A percentile compares a stretch with the other conserved stretches of the same genome.
Conservation (phyloP, 2,113 vertebrate genomes). For the Corvus moneduloides region DNA sequence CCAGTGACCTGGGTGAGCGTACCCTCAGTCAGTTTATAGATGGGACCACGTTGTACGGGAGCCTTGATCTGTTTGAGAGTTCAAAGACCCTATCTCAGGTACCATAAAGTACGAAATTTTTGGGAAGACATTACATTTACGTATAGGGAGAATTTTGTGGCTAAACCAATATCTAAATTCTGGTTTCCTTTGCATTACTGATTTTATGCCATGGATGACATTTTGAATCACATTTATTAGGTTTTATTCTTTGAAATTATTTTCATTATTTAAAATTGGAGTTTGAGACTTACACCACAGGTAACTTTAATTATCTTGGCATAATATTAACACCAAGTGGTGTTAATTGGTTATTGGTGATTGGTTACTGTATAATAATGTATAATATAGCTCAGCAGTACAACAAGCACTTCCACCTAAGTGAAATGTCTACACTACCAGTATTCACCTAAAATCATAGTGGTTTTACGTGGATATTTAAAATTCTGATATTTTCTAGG, state of each 20-base stretch:
- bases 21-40: not conserved
- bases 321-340: not conserved
- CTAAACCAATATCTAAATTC: not conserved
- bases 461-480: not conserved
- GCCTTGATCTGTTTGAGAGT: not conserved
- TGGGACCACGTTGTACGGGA: fast-evolving
- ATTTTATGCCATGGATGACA: not conserved
- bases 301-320: not conserved
- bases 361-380: not conserved
- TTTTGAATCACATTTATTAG: not conserved
- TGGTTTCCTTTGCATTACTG: not conserved
- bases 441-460: not conserved
- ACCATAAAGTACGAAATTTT: not conserved
- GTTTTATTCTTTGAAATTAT: not conserved
- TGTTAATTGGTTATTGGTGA: not conserved
- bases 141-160: not conserved
- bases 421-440: not conserved
- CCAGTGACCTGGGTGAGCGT: fast-evolving
- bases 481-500: not conserved
- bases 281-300: not conserved
- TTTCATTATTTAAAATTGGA: not conserved
- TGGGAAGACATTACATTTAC: not conserved
- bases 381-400: not conserved
- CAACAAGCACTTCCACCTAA: not conserved
- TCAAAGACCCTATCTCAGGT: not conserved